phyloP scores from a whole-genome alignment of 1,140 invertebrate genomes.

The Nymphalis io region DNA sequence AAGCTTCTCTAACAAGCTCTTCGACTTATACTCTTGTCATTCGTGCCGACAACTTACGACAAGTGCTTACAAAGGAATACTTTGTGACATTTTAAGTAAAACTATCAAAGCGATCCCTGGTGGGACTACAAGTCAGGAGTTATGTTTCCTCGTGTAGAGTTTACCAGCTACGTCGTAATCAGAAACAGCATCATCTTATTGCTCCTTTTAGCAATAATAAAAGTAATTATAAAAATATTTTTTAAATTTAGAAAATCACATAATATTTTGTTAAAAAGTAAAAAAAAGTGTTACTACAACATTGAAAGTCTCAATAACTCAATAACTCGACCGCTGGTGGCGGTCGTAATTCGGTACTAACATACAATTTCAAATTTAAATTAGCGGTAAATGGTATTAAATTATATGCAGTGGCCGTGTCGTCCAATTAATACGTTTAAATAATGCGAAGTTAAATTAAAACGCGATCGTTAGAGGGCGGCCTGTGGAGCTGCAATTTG shows the following conservation, averaged over 20 bases:
- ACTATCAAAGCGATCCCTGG: constrained; percentile 16
- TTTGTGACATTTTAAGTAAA: constrained; percentile 19
- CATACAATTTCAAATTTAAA: constrained; percentile 39
- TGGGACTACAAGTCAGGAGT: constrained; percentile 4
- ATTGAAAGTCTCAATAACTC: constrained; percentile 1
- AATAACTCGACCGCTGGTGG: constrained; percentile 2
- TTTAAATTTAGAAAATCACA: background rate
- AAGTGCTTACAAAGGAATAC: constrained; percentile 19
- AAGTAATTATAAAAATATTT: background rate
- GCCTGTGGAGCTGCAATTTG: constrained; percentile 28
- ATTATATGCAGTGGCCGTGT: constrained; percentile 34
- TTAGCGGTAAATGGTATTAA: constrained; percentile 36
- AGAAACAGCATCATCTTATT: background rate
- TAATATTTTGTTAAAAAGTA: background rate
- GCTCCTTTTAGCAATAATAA: background rate
- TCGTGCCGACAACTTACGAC: constrained; percentile 2
- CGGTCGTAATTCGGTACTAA: constrained; percentile 28
- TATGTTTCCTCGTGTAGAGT: constrained; percentile 12
- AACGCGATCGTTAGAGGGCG: constrained; percentile 34
- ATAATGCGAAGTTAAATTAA: constrained; percentile 36
- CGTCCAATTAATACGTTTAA: constrained; percentile 39
- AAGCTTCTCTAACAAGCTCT: constrained; percentile 1
- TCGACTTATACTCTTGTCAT: constrained; percentile 16
- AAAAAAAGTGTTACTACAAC: background rate
- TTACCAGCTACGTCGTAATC: constrained; percentile 7